Conservation (phyloP, 2,888 invertebrate genomes). For the Byasa hedistus region DNA sequence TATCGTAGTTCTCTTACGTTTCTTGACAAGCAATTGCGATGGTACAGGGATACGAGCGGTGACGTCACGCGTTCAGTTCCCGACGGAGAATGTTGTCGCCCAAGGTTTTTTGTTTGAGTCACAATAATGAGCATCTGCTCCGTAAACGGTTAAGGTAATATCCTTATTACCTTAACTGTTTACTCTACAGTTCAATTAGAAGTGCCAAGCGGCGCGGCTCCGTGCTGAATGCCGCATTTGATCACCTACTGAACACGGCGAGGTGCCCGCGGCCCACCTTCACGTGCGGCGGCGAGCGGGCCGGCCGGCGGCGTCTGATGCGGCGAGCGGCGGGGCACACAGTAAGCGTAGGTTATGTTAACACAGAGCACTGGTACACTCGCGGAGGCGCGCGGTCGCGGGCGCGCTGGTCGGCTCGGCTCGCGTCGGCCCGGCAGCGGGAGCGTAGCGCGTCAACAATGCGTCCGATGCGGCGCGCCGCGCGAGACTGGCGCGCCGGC, state of each 20-base stretch:
- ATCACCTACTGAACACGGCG: background rate
- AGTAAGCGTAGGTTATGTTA: background rate
- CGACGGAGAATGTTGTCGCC: too few relatives aligned
- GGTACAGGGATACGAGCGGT: too few relatives aligned
- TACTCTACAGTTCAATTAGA: too few relatives aligned
- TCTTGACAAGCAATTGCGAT: too few relatives aligned
- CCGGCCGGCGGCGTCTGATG: background rate
- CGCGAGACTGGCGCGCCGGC: constrained; percentile 48
- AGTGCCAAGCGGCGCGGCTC: too few relatives aligned
- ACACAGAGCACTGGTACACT: constrained; percentile 27
- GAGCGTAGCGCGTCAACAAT: constrained; percentile 32
- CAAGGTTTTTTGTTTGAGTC: too few relatives aligned
- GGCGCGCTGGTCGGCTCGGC: constrained; percentile 28
- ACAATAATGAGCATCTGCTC: too few relatives aligned
- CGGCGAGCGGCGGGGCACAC: background rate
- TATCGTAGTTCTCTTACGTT: too few relatives aligned
- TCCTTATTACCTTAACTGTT: too few relatives aligned
- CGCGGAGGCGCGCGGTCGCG: constrained; percentile 15
- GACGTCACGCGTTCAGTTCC: too few relatives aligned
- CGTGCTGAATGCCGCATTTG: background rate
- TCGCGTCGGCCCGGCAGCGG: constrained; percentile 15
- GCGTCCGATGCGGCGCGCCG: constrained; percentile 50
- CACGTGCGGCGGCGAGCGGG: background rate
- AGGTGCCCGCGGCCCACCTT: constrained; percentile 1
- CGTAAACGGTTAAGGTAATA: too few relatives aligned